Base-by-base conservation (phyloP, 2,797 vertebrate species). In the Botia kubotai region DNA sequence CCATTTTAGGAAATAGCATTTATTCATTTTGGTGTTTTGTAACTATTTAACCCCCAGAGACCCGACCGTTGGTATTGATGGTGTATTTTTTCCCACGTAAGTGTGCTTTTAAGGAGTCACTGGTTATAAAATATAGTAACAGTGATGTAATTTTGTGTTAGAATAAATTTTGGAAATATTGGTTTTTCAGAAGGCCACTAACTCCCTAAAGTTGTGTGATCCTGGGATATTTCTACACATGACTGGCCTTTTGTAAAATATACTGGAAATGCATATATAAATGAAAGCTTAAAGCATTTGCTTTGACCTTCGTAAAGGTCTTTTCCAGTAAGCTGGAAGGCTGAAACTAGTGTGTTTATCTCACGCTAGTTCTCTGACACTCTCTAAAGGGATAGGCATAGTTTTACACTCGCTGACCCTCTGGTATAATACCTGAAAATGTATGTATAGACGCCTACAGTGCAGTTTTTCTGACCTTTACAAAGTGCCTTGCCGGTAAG, bases 321-420 rank as follows among this genome's bases (percentile, higher is more conserved):
- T 48, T 77, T 67, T 14, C 21, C 12, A 48, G 76, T 48, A 62
- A 71, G 48, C 66, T 33, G 29, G 55, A 78, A 36, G 39, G 23
- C 26, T 70, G n/a, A 36, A 60, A 63, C 26, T 7, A 23, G 60
- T 63, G 33, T 33, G 60, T 63, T 63, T 63, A 57, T 68, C 29
- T 79, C 39, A 52, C 1, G 2, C 10, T 2, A 3, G 2, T 13
- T 14, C 11, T 36, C 53, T 29, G n/a, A 68, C 26, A 23, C 63
- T 36, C 13, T 67, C 29, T 67, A 50, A 21, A 63, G 60, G 60
- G 60, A 63, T 63, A 63, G 60, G 60, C 60, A 26, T 63, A 66
- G 50, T 62, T 71, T 78, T 70, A 52, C 70, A 36, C 63, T 62
- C 63, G 21, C 29, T 79, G 67, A 78, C 70, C 26, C 48, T 62